Conservation (phyloP, 2,888 invertebrate species). For the Xestia rhomboidea region DNA sequence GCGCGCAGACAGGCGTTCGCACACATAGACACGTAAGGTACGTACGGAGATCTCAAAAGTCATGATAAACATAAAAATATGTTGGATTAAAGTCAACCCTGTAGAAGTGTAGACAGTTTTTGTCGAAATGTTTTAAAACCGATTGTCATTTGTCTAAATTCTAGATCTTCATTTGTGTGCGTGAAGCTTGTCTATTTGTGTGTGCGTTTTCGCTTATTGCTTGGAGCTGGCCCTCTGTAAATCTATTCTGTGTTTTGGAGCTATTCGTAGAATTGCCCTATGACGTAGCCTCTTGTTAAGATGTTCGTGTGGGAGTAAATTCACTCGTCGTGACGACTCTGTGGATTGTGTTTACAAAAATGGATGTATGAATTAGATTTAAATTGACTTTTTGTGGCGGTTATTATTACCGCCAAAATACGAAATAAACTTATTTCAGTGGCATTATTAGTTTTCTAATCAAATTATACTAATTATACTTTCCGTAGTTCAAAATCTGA, state of each 20-base stretch:
- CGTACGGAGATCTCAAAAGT: neutral
- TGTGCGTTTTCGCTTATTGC: neutral
- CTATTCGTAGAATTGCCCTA: constrained; percentile 43
- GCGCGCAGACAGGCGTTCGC: too few species aligned
- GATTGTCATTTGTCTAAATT: neutral
- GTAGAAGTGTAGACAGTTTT: neutral
- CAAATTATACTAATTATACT: neutral
- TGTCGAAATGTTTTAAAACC: neutral
- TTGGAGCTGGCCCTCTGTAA: neutral
- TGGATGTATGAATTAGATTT: neutral
- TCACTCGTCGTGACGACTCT: constrained; percentile 10
- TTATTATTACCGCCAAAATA: neutral
- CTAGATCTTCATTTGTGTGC: neutral
- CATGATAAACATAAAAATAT: neutral
- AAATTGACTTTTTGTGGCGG: neutral
- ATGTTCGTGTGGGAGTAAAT: constrained; percentile 26
- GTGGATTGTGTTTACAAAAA: constrained; percentile 23
- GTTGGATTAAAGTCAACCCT: neutral
- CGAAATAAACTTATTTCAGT: neutral
- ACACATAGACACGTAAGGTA: neutral
- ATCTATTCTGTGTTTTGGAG: neutral
- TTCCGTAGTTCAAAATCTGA: too few species aligned
- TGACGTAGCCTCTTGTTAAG: constrained; percentile 39
- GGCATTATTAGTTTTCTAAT: neutral
- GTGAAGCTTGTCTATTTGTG: neutral